phyloP scores from a whole-genome alignment of 1,140 invertebrate genomes.

The Drosophila kikkawai region DNA sequence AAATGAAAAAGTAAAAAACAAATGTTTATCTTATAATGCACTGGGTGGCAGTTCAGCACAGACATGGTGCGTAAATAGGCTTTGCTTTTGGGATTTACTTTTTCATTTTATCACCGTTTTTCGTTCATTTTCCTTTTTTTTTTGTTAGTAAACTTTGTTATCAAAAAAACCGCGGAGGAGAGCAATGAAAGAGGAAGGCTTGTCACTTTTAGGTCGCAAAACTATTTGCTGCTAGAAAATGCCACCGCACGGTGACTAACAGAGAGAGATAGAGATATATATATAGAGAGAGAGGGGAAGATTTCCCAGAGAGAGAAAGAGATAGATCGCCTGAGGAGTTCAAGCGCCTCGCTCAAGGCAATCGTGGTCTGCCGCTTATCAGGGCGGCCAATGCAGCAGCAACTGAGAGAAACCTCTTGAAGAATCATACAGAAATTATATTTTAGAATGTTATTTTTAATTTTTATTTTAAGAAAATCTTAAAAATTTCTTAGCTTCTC shows the following conservation, averaged over 20 bases:
- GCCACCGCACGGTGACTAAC: slow-evolving; percentile 21
- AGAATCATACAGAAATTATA: slow-evolving; percentile 2
- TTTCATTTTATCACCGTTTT: slow-evolving; percentile 66
- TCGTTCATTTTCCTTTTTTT: slow-evolving; percentile 47
- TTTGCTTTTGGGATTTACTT: slow-evolving; percentile 79
- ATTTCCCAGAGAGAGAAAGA: neutral
- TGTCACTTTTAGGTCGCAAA: slow-evolving; percentile 76
- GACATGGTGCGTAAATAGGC: slow-evolving; percentile 72
- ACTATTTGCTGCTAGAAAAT: slow-evolving; percentile 71
- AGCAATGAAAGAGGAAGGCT: neutral
- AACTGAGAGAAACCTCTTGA: slow-evolving; percentile 50
- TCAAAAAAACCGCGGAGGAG: slow-evolving; percentile 35
- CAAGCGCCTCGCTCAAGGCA: slow-evolving; percentile 78
- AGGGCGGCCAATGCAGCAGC: slow-evolving; percentile 40
- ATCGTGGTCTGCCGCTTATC: slow-evolving; percentile 62
- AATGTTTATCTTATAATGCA: slow-evolving; percentile 77
- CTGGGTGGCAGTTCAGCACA: slow-evolving; percentile 53
- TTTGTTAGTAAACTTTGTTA: slow-evolving; percentile 74
- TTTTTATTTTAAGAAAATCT: neutral
- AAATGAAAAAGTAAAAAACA: slow-evolving; percentile 80
- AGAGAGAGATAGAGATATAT: neutral
- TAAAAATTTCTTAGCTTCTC: no score
- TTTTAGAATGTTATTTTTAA: neutral
- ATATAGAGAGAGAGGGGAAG: neutral
- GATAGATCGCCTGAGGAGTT: slow-evolving; percentile 43